Evolutionary conservation across 1,140 invertebrate species (phyloP).

Genomic region (Zeugodacus cucurbitae): DNA sequence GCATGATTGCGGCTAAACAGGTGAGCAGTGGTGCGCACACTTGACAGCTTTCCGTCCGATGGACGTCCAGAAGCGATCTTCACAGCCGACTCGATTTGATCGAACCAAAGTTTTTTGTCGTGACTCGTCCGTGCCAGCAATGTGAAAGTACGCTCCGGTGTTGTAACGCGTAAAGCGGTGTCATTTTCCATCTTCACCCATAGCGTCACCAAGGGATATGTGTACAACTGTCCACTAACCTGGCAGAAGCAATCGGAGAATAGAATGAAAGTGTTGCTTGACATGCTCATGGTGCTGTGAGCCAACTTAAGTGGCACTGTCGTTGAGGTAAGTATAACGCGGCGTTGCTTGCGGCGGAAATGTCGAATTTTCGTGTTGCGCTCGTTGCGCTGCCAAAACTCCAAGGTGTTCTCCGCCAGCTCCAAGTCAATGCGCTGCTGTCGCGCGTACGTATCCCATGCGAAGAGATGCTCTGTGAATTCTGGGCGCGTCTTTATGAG

Average conservation of each 20-base stretch:
- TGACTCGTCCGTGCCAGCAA: constrained; percentile 74
- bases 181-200: constrained; percentile 79
- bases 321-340: constrained; percentile 82
- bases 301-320: constrained; percentile 75
- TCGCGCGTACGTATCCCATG: constrained; percentile 57
- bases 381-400: constrained; percentile 61
- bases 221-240: constrained; percentile 71
- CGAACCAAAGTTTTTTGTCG: constrained; percentile 84
- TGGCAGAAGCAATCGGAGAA: constrained; percentile 82
- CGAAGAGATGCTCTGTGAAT: constrained; percentile 54
- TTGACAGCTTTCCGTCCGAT: constrained; percentile 72
- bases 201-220: constrained; percentile 77
- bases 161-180: constrained; percentile 71
- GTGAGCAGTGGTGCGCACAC: constrained; percentile 76
- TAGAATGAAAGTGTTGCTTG: constrained; percentile 79
- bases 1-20: constrained; percentile 77
- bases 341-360: constrained; percentile 67
- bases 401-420: constrained; percentile 59
- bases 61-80: constrained; percentile 70
- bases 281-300: constrained; percentile 64
- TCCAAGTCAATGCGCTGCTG: constrained; percentile 60
- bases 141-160: constrained; percentile 81
- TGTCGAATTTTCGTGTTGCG: constrained; percentile 52
- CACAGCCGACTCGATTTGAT: constrained; percentile 75
- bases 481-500: constrained; percentile 52